Conservation (phyloP, 92 coral and sea anemone species). For the Palythoa grandis region DNA sequence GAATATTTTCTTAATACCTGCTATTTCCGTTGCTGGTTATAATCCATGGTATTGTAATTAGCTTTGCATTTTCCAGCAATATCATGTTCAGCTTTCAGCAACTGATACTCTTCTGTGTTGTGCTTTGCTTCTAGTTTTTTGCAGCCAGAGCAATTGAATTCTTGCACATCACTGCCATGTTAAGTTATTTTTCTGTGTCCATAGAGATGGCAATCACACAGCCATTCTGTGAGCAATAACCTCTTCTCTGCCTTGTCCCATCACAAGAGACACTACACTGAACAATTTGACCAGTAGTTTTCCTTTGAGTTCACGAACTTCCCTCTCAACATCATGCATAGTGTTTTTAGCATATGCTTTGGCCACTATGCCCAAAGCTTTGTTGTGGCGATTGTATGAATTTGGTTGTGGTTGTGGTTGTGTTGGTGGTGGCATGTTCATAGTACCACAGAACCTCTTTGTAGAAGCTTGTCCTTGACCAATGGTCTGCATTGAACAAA, state of each 20-base stretch:
- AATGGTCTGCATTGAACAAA: slow-evolving; percentile 47
- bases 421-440: slow-evolving; percentile 68
- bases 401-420: slow-evolving; percentile 39
- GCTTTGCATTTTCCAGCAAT: too few species aligned
- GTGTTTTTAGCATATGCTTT: slow-evolving; percentile 45
- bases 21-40: too few species aligned
- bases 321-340: slow-evolving; percentile 44
- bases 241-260: not conserved
- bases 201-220: too few species aligned
- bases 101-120: too few species aligned
- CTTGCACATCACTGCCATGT: not conserved
- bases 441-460: slow-evolving; percentile 47
- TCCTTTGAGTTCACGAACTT: slow-evolving; percentile 44
- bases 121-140: too few species aligned
- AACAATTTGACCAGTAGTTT: slow-evolving; percentile 33
- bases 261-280: slow-evolving; percentile 6
- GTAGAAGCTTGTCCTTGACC: slow-evolving; percentile 49
- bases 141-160: not conserved
- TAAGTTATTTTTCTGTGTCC: not conserved
- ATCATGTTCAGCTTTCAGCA: too few species aligned
- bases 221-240: too few species aligned
- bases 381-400: slow-evolving; percentile 48
- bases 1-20: too few species aligned
- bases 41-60: too few species aligned
- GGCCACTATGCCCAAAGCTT: slow-evolving; percentile 51